Conservation (phyloP, 2,888 invertebrate species). For the Lochmaea capreae region DNA sequence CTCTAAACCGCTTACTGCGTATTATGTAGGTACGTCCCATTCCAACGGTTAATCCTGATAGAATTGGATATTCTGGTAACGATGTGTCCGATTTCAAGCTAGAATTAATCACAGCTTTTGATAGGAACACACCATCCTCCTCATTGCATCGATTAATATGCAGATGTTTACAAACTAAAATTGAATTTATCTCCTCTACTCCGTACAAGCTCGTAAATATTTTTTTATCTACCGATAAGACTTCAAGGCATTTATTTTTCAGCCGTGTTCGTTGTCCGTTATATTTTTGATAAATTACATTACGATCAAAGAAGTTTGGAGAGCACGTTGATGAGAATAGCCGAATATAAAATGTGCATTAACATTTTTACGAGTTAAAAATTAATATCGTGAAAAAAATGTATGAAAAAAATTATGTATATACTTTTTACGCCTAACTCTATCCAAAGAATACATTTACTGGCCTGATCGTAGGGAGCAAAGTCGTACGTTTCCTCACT, state of each 20-base stretch:
- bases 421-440: too few species aligned
- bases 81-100: constrained; percentile 18
- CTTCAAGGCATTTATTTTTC: background rate
- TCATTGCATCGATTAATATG: constrained; percentile 30
- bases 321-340: too few species aligned
- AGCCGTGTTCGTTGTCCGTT: background rate
- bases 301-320: background rate
- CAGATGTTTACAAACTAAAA: constrained; percentile 27
- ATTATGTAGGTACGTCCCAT: background rate
- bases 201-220: constrained; percentile 27
- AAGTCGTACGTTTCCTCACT: too few species aligned
- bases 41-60: constrained; percentile 11
- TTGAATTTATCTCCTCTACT: constrained; percentile 4
- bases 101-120: constrained; percentile 28
- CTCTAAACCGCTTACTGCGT: constrained; percentile 10
- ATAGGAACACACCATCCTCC: constrained; percentile 1
- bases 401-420: too few species aligned
- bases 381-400: too few species aligned
- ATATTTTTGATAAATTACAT: constrained; percentile 1
- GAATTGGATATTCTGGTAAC: constrained; percentile 17
- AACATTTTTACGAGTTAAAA: too few species aligned
- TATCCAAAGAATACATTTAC: too few species aligned
- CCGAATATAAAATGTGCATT: background rate
- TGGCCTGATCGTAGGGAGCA: too few species aligned
- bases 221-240: constrained; percentile 29